These are phyloP conservation scores for Allygus modestus DNA, from an alignment of 2,888 invertebrate species.

Conservation along the genomic window DNA sequence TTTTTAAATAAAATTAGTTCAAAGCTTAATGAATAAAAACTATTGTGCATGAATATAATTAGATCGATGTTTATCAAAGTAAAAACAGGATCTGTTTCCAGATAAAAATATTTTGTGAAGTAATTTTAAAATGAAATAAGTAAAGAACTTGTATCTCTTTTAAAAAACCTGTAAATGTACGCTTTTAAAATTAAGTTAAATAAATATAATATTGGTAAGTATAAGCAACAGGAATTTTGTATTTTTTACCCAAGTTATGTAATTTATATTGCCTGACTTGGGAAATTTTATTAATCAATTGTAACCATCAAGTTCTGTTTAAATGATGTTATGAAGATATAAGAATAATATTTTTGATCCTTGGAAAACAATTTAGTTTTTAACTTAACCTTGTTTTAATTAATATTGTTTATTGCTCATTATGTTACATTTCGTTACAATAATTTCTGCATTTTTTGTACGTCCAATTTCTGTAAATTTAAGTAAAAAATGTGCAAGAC, in stretches of 20 bases:
- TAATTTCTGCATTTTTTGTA: not conserved
- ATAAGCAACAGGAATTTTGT: no score
- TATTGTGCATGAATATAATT: constrained; percentile 24
- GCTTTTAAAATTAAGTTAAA: not conserved
- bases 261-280: no score
- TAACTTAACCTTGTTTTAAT: no score
- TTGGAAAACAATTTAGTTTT: no score
- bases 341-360: no score
- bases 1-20: not conserved
- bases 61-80: not conserved
- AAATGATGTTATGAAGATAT: no score
- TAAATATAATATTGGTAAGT: no score
- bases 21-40: not conserved
- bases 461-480: not conserved
- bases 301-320: no score
- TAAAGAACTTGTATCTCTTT: not conserved
- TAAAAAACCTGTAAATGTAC: not conserved
- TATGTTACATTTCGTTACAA: no score
- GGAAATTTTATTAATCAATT: no score
- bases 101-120: constrained; percentile 21
- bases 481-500: constrained; percentile 17
- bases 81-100: not conserved
- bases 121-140: not conserved
- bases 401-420: no score
- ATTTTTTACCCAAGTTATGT: no score